Base-by-base conservation (phyloP, 2,113 vertebrate genomes). In the Delphinus delphis region DNA sequence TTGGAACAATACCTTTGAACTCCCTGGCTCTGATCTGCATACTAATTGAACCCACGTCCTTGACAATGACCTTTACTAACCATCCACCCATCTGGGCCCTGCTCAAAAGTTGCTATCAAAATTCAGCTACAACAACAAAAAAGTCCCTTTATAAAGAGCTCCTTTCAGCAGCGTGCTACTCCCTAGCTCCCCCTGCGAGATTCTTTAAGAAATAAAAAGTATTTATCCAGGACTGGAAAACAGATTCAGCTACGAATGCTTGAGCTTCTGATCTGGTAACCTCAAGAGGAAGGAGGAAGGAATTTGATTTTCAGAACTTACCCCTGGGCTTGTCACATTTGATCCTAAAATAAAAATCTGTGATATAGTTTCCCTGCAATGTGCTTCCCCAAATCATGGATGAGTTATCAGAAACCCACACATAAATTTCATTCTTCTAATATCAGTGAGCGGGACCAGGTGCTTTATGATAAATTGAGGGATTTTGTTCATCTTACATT, bases 1-100 rank as follows among this genome's bases (percentile, higher is more conserved):
- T 99, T 99, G 99, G 99, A 99, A 99, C 99, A 99, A 99, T 99
- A 99, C 99, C 99, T 99, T 99, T 99, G 99, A 99, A 99, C 99
- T 99, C 99, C 98, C 98, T 97, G 98, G 98, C 98, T 99, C 98
- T 99, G 99, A 99, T 99, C 99, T 99, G 99, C 99, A 99, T 99
- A 99, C 99, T 99, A 99, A 99, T 99, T 99, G 99, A 98, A 99
- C 97, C 97, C 98, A 97, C 98, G 99, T 99, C 99, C 99, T 99
- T 99, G 99, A 97, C 96, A 98, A 97, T 99, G 99, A 99, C 99
- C 99, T 99, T 99, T 99, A 98, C 97, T 97, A 98, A 98, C 98
- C 98, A 97, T 97, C 93, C 97, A 96, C 98, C 97, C 98, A 88
- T 98, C 98, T 98, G 96, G 96, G 98, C 98, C 98, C 97, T 90